phyloP scores from a whole-genome alignment of 1,140 invertebrate species.

The Ostrea edulis region DNA sequence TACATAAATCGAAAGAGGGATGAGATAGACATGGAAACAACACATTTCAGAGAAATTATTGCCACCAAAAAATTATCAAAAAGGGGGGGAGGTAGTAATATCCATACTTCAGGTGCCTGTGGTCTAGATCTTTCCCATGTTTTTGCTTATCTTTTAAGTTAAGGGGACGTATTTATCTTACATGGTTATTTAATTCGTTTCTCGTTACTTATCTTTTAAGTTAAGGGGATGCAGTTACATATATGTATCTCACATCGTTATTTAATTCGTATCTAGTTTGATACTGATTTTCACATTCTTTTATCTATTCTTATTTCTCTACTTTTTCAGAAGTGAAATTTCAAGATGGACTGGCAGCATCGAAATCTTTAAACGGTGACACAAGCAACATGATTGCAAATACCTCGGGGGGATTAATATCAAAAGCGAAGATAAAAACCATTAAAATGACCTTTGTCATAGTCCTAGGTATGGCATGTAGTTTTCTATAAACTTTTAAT shows the following conservation, averaged over 20 bases:
- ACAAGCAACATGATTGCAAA: neutral
- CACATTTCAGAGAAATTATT: too few species aligned
- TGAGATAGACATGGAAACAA: too few species aligned
- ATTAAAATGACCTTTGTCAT: conserved; percentile 98
- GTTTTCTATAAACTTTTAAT: too few species aligned
- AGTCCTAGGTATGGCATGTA: conserved; percentile 86
- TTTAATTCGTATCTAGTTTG: neutral
- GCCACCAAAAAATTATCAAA: too few species aligned
- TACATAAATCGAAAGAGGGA: too few species aligned
- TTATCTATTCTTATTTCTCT: neutral
- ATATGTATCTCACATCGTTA: neutral
- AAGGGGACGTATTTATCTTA: too few species aligned
- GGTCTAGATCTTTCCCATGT: too few species aligned
- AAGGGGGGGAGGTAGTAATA: too few species aligned
- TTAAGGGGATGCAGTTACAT: too few species aligned
- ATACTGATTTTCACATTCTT: neutral
- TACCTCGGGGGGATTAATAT: conserved; percentile 84
- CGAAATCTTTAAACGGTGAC: neutral
- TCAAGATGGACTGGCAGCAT: neutral
- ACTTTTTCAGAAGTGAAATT: neutral
- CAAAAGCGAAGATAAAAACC: conserved; percentile 95
- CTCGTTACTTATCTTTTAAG: neutral
- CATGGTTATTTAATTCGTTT: neutral
- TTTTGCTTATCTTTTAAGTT: too few species aligned
- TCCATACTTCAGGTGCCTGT: too few species aligned